These are phyloP conservation scores for Crypturellus tataupa DNA, from an alignment of 2,797 vertebrate genomes.

Conservation along the genomic window DNA sequence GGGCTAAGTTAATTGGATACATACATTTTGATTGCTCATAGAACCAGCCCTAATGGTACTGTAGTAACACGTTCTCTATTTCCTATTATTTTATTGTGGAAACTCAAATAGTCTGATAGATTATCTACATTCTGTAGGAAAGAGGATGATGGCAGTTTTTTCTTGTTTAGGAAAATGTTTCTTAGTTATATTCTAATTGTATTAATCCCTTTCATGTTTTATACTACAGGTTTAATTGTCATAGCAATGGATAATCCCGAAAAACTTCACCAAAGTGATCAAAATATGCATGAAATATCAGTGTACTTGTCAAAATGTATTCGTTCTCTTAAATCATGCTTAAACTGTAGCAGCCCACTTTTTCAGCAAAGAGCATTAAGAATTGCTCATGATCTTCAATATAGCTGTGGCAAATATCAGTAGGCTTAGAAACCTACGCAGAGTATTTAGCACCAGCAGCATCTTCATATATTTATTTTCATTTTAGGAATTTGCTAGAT, in stretches of 20 bases:
- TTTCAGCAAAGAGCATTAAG: neutral
- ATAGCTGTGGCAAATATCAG: slow-evolving; percentile 27
- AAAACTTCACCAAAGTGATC: neutral
- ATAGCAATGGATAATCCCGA: neutral
- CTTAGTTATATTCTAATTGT: neutral
- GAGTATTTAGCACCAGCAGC: neutral
- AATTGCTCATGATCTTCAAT: neutral
- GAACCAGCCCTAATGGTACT: neutral
- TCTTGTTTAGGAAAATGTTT: neutral
- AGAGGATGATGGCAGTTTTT: neutral
- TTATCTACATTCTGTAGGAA: neutral
- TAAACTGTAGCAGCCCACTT: slow-evolving; percentile 1
- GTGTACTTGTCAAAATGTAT: slow-evolving; percentile 15
- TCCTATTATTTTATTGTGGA: neutral
- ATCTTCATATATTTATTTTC: neutral
- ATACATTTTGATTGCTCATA: slow-evolving; percentile 33
- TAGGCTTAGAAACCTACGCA: neutral
- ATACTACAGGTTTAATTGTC: neutral
- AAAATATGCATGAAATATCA: neutral
- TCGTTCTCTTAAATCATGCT: neutral
- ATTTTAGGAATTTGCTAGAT: neutral
- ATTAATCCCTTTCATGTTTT: neutral
- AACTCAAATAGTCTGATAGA: neutral
- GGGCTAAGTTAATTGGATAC: slow-evolving; percentile 10
- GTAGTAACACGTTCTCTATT: neutral